Evolutionary conservation across 2,888 invertebrate genomes (phyloP), one percentile per base, ranked within the genome.

Genomic region (Osmoderma eremita): DNA sequence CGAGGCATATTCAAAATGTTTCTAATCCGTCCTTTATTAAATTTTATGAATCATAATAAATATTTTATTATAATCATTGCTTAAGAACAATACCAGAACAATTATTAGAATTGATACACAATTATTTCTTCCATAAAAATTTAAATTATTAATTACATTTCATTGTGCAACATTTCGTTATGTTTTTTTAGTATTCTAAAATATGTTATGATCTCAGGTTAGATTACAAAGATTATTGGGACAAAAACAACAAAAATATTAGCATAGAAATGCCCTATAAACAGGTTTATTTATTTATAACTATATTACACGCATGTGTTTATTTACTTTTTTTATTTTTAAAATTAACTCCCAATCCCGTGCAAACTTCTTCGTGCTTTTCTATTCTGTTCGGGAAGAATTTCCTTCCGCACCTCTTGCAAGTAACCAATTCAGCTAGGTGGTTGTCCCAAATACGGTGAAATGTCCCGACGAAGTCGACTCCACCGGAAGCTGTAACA

Each of bases 381-480:
- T 84, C 80, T 2, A 90, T 82, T 39, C 90, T 80, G 73, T 89
- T 87, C 0, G 89, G 88, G 72, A 86, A 85, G 80, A 90, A 90
- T 48, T 85, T 88, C 22, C 90, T 79, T 6, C 86, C 86, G 77
- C 90, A 90, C 74, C 82, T 84, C 38, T 79, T 78, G 75, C 90
- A 90, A 2, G 85, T 83, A 5, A 87, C 82, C 65, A 90, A 80
- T 69, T 87, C 85, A 2, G 80, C 79, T 50, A 88, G 81, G 68
- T 87, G 84, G 17, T 84, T 83, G 69, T 86, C 82, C 87, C 87
- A 89, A 64, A 81, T 79, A 38, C 81, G 71, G 63, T 80, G 71
- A 68, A 80, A 81, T 3, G 81, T 81, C 41, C 79, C 80, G n/a
- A 75, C 69, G 63, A 76, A 81, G 69, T 81, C 80, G 3, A 81